Evolutionary conservation across 2,113 vertebrate genomes (phyloP), one percentile per base, ranked within the genome.

Genomic region (Nothoprocta pentlandii): DNA sequence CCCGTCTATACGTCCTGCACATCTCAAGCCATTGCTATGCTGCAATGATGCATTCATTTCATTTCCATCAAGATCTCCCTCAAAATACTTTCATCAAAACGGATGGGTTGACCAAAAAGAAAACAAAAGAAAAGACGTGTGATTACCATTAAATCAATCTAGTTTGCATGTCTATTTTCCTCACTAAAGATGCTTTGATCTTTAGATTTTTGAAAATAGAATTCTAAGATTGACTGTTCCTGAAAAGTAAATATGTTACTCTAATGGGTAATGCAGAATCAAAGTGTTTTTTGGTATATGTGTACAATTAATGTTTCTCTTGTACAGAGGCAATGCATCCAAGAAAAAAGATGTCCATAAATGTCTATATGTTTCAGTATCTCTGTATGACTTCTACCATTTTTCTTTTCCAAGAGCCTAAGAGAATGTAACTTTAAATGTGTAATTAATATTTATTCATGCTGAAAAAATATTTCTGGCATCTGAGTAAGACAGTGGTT

Each of bases 41-140:
- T 79, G 97, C 44, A 98, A 97, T 92, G 98, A 98, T 71, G 98
- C 97, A 83, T 96, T 97, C 79, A 98, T 98, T 97, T 98, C 98
- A 97, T 97, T 97, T 80, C 98, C 98, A 96, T 98, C 98, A 96
- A 98, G 98, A 75, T 97, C 96, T 90, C 97, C 97, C 97, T 97
- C 97, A 97, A 96, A 96, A 97, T 94, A 97, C 98, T 98, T 98
- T 97, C 95, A 97, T 94, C 96, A 97, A 96, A 97, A 93, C 4
- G 90, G 95, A 61, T 91, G 96, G 94, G 96, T 94, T 75, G 96
- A 85, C 91, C 95, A 97, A 92, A 97, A 97, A 97, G 88, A 92
- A 95, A 95, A 97, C 87, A 96, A 96, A 91, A 92, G 89, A 95
- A 94, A 96, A 95, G 23, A 95, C 34, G 49, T 2, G 17, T 92